Evolutionary conservation across 1,140 invertebrate species (phyloP), one percentile per base, ranked within the genome.

Genomic region (Drosophila mayri): DNA sequence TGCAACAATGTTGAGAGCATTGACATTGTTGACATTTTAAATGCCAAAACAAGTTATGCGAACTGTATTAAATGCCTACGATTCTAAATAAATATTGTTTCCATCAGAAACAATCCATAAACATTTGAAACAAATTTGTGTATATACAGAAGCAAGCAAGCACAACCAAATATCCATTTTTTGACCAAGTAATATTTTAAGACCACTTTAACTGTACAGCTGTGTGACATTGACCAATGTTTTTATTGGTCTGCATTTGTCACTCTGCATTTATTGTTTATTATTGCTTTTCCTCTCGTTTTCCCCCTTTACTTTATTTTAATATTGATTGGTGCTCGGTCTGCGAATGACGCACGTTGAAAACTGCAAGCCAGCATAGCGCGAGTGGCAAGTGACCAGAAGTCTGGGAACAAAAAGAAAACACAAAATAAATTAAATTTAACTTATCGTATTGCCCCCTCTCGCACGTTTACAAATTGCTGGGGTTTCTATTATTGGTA

Each of bases 301-400:
- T 52, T 46, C 20, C 57, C 25, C 18, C 37, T 38, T 54, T 40
- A 20, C 55, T 62, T 60, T 43, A 65, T 35, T 74, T 37, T 65
- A 65, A 49, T 64, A 73, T 87, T 72, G 52, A 65, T 75, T 64
- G 47, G 67, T 44, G 50, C 44, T 65, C 54, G 46, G 46, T 73
- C 47, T 57, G 66, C 68, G 61, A 85, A 90, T 90, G 85, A 90
- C 86, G 86, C 75, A 90, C 88, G 85, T 81, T 54, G 71, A 79
- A 87, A 73, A 84, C 47, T 86, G 76, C 77, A 75, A 71, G 65
- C 57, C 40, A 64, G 64, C 46, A 82, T 54, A 46, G 57, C 35
- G 68, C 50, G n/a, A 66, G 46, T 28, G 30, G 57, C 50, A 60
- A 86, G 67, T 71, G 75, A 77, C 65, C 52, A 81, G 81, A 77